Conservation (phyloP, 2,797 vertebrate species). For the Falco novaeseelandiae region DNA sequence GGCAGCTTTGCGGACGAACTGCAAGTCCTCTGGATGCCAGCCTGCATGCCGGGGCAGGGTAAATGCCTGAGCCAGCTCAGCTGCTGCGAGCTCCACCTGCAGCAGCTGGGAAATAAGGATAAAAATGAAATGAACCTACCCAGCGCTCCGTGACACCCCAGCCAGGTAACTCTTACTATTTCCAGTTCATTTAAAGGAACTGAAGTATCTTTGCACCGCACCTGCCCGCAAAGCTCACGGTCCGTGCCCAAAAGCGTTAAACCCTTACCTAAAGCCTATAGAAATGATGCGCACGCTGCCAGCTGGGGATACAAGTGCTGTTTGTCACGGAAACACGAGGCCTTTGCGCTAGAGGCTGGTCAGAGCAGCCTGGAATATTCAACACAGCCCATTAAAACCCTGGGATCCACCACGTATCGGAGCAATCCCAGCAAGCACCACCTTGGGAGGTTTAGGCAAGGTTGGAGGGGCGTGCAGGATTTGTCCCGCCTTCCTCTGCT, state of each 20-base stretch:
- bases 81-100: not conserved
- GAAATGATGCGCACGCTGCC: fast-evolving
- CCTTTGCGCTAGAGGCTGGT: fast-evolving
- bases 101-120: not conserved
- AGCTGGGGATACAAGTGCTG: not conserved
- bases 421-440: not conserved
- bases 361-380: not conserved
- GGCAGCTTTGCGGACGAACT: not conserved
- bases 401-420: too few relatives aligned
- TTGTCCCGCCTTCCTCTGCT: not conserved
- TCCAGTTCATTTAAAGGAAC: fast-evolving
- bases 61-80: not conserved
- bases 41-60: not conserved
- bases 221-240: not conserved
- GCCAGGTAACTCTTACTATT: not conserved
- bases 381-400: not conserved
- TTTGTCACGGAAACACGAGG: fast-evolving
- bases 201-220: not conserved
- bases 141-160: not conserved
- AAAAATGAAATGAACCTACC: not conserved
- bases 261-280: not conserved
- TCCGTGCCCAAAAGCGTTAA: not conserved
- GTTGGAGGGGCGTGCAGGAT: fast-evolving
- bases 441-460: not conserved
- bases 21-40: not conserved